These are phyloP conservation scores for Clarias fuscus DNA, from an alignment of 2,797 vertebrate genomes.

Conservation along the genomic window DNA sequence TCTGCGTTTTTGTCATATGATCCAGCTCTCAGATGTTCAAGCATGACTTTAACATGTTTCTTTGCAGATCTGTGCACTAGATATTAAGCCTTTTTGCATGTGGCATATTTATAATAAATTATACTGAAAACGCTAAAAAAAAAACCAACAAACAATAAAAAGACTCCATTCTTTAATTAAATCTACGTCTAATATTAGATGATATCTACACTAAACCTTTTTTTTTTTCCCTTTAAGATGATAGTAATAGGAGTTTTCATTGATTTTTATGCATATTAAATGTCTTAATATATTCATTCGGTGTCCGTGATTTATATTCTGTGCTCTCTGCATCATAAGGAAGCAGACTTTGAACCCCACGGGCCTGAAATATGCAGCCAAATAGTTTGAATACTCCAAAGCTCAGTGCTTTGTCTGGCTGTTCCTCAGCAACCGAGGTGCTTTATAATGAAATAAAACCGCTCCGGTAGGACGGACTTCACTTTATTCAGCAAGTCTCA, in stretches of 20 bases:
- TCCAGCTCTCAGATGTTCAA: background rate
- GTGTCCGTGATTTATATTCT: constrained; percentile 42
- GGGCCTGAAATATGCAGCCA: constrained; percentile 51
- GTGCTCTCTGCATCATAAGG: constrained; percentile 24
- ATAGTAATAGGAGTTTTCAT: background rate
- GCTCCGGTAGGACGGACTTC: constrained; percentile 51
- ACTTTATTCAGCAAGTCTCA: constrained; percentile 46
- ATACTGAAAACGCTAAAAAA: background rate
- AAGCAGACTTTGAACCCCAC: constrained; percentile 48
- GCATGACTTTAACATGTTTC: background rate
- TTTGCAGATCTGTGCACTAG: background rate
- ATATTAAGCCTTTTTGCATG: background rate
- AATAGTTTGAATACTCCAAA: constrained; percentile 46
- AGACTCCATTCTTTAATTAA: background rate
- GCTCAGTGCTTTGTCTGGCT: constrained; percentile 57
- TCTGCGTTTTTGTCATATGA: background rate
- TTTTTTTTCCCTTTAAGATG: background rate
- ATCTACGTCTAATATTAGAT: background rate
- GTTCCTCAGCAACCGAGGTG: constrained; percentile 73
- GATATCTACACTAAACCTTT: background rate
- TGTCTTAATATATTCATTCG: background rate
- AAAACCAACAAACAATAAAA: background rate
- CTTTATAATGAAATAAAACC: constrained; percentile 57
- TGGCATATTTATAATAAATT: background rate
- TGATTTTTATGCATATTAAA: background rate